Conservation (phyloP, 2,797 vertebrate genomes). For the Myotis planiceps region DNA sequence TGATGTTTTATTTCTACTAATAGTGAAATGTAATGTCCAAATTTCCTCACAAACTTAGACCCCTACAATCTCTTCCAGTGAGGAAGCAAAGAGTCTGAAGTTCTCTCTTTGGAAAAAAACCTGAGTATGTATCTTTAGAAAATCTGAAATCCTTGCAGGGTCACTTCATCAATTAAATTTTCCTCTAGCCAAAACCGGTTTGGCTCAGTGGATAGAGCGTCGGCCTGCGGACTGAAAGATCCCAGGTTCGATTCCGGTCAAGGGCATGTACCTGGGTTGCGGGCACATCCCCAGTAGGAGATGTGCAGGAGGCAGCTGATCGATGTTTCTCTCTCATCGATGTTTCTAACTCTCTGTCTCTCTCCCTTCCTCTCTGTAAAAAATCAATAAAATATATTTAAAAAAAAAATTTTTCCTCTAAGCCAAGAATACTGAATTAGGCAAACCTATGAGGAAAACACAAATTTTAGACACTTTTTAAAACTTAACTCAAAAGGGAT, state of each 20-base stretch:
- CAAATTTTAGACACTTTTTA: background rate
- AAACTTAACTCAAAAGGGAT: background rate
- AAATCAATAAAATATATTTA: too few relatives aligned
- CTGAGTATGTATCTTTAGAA: background rate
- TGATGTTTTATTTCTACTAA: background rate
- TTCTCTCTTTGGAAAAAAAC: background rate
- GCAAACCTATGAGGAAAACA: background rate
- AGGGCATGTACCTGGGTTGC: too few relatives aligned
- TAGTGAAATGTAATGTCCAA: background rate
- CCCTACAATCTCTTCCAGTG: background rate
- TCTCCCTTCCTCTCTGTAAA: too few relatives aligned
- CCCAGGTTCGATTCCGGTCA: too few relatives aligned
- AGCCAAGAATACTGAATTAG: background rate
- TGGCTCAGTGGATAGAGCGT: too few relatives aligned
- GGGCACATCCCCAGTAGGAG: too few relatives aligned
- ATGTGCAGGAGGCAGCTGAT: too few relatives aligned
- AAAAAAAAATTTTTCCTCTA: background rate
- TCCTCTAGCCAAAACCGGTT: too few relatives aligned
- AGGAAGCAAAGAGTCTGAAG: background rate
- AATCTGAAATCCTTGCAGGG: background rate
- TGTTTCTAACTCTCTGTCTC: too few relatives aligned
- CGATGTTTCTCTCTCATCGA: too few relatives aligned
- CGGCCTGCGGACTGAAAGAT: too few relatives aligned
- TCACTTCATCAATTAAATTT: background rate
- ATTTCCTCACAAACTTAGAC: background rate